A percentile compares a stretch with the other conserved stretches of the same genome.
Conservation (phyloP, 1,140 invertebrate genomes). For the Parapsyche elsis region DNA sequence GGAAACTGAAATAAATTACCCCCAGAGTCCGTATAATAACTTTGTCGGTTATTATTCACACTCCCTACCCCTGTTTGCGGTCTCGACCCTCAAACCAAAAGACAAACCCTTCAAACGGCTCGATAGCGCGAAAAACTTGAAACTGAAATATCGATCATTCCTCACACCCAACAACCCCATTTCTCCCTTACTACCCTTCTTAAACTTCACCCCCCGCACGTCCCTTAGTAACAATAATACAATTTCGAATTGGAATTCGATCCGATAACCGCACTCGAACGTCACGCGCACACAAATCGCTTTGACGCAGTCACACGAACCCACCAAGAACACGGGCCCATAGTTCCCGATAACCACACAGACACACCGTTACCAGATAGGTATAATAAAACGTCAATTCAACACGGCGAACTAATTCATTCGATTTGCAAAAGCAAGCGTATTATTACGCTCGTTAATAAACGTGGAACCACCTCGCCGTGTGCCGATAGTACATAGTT, state of each 20-base stretch:
- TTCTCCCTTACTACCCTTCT: neutral
- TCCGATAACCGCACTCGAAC: neutral
- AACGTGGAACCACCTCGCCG: neutral
- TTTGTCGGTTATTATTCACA: constrained; percentile 8
- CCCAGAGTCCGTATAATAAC: neutral
- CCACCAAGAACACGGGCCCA: too few species aligned
- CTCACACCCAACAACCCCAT: too few species aligned
- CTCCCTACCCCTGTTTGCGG: too few species aligned
- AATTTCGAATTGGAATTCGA: constrained; percentile 5
- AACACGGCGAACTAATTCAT: constrained; percentile 7
- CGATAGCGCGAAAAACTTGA: neutral
- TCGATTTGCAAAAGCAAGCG: neutral
- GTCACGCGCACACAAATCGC: neutral
- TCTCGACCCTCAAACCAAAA: too few species aligned
- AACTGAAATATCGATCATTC: constrained; percentile 1
- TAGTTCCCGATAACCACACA: too few species aligned
- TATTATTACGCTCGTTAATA: neutral
- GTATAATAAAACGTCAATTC: neutral
- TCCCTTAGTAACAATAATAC: neutral
- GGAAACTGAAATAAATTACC: constrained; percentile 1
- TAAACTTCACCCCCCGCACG: too few species aligned
- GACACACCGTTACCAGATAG: neutral
- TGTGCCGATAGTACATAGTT: too few species aligned
- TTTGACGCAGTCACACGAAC: too few species aligned
- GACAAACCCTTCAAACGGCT: neutral